These are phyloP conservation scores for Neodiprion pinetum DNA, from an alignment of 1,140 invertebrate genomes.

Conservation along the genomic window DNA sequence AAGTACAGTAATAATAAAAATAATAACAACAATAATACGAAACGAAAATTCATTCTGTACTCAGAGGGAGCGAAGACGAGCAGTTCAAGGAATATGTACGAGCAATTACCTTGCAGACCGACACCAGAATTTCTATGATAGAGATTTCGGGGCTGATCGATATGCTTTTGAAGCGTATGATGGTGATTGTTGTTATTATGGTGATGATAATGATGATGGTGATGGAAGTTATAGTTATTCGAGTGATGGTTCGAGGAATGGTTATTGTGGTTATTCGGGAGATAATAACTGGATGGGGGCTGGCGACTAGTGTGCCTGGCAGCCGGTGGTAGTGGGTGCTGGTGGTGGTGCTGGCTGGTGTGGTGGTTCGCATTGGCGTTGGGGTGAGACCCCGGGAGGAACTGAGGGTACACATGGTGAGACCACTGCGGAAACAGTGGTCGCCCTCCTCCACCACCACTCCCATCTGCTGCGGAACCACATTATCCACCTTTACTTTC, in stretches of 20 bases:
- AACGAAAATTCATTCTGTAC: conserved; percentile 9
- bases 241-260: conserved; percentile 57
- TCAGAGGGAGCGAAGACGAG: conserved; percentile 34
- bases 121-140: conserved; percentile 70
- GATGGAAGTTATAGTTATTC: conserved; percentile 59
- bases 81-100: conserved; percentile 35
- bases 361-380: conserved; percentile 66
- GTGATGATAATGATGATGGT: conserved; percentile 58
- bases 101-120: conserved; percentile 70
- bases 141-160: conserved; percentile 65
- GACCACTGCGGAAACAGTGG: conserved; percentile 91
- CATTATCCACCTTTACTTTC: conserved; percentile 35
- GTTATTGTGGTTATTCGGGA: conserved; percentile 60
- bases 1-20: conserved; percentile 3
- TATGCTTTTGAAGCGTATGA: conserved; percentile 66
- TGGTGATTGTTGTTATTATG: conserved; percentile 62
- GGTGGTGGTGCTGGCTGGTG: conserved; percentile 64
- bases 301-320: conserved; percentile 59
- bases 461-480: conserved; percentile 61
- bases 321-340: conserved; percentile 59
- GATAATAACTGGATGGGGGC: conserved; percentile 56
- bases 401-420: conserved; percentile 90
- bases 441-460: conserved; percentile 65
- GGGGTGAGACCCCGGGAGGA: conserved; percentile 85
- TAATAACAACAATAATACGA: conserved; percentile 15